Percentiles rank a stretch among this genome's conserved stretches.
Evolutionary conservation across 2,113 vertebrate genomes (phyloP).

Genomic region (Axis porcinus): DNA sequence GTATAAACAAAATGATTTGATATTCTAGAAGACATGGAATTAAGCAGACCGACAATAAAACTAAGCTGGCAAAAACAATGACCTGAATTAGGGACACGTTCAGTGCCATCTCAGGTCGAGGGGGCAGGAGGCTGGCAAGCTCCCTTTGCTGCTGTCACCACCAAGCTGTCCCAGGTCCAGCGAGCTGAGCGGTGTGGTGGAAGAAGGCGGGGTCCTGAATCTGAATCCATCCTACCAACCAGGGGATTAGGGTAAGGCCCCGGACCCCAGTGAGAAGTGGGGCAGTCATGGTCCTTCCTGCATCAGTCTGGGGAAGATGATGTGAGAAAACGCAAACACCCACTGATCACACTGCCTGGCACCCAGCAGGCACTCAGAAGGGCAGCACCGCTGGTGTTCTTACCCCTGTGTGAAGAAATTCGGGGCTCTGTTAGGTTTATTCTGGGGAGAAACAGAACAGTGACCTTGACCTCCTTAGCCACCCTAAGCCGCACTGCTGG

Average conservation of each 20-base stretch:
- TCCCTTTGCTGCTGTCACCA: background rate
- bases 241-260: background rate
- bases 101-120: background rate
- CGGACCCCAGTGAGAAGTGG: background rate
- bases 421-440: background rate
- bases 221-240: background rate
- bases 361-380: background rate
- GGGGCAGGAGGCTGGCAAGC: background rate
- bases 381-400: background rate
- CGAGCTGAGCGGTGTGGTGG: too few species aligned
- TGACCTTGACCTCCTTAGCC: background rate
- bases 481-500: background rate
- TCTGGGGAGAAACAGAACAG: background rate
- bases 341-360: background rate
- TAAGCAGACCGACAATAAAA: background rate
- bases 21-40: background rate
- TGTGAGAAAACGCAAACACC: background rate
- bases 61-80: background rate
- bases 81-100: background rate
- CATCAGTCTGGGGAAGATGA: background rate
- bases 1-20: constrained; percentile 34
- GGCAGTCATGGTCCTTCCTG: background rate
- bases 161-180: background rate
- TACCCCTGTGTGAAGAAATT: background rate
- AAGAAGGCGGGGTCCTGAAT: background rate